Percentiles rank a stretch among this genome's conserved stretches.
Conservation (phyloP, 23 tunicate genomes). For the Corella eumyota region DNA sequence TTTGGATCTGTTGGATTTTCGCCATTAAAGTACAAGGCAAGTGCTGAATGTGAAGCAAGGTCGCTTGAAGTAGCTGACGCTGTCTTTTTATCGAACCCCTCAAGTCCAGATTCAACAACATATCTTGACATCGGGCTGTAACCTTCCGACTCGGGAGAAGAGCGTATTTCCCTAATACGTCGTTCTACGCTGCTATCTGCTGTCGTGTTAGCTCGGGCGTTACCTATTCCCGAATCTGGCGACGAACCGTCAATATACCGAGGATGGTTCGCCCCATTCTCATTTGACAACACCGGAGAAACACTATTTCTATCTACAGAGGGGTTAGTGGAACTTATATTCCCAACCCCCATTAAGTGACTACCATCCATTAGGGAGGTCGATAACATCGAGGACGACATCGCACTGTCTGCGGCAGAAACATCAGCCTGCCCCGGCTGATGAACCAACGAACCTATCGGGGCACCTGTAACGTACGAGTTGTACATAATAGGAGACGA, state of each 20-base stretch:
- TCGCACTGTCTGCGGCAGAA: constrained; percentile 9
- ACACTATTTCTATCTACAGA: constrained; percentile 11
- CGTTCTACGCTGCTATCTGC: constrained; percentile 1
- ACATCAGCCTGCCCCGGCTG: neutral
- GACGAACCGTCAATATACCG: constrained; percentile 8
- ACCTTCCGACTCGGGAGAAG: constrained; percentile 19
- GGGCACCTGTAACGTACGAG: neutral
- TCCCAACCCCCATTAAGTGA: constrained; percentile 6
- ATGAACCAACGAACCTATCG: no score
- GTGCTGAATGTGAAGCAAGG: neutral
- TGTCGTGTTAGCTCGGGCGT: constrained; percentile 7
- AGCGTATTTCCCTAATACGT: constrained; percentile 1
- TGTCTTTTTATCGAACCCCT: neutral
- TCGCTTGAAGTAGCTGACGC: constrained; percentile 1
- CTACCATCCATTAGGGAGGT: constrained; percentile 12
- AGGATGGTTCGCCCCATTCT: neutral
- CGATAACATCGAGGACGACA: constrained; percentile 7
- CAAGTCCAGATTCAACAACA: neutral
- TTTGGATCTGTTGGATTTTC: neutral
- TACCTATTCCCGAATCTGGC: constrained; percentile 44
- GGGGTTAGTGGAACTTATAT: neutral
- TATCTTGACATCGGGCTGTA: constrained; percentile 22
- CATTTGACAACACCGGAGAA: constrained; percentile 10
- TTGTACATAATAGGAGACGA: constrained; percentile 2
- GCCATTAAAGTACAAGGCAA: neutral